phyloP scores from a whole-genome alignment of 2,113 vertebrate genomes.

The Lampris incognitus region DNA sequence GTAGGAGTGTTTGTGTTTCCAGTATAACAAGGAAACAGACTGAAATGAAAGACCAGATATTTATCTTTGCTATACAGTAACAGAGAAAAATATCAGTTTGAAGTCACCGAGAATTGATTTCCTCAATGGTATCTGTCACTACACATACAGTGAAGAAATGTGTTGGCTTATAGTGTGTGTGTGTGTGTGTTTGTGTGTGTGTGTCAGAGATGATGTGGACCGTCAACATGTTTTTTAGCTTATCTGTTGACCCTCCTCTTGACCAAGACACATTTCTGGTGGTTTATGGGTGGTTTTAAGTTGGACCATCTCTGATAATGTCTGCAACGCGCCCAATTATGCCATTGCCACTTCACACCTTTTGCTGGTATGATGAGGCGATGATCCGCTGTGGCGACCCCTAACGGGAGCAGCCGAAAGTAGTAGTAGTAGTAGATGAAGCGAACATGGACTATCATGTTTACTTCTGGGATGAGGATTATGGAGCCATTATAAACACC shows the following conservation, averaged over 20 bases:
- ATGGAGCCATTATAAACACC: slow-evolving; percentile 68
- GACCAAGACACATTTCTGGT: slow-evolving; percentile 65
- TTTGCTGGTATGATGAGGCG: slow-evolving; percentile 39
- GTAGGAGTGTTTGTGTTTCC: not conserved
- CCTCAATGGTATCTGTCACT: not conserved
- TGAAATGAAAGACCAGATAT: slow-evolving; percentile 9
- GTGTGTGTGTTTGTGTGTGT: slow-evolving; percentile 17
- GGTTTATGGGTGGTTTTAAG: slow-evolving; percentile 63
- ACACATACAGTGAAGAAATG: not conserved
- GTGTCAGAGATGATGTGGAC: slow-evolving; percentile 36
- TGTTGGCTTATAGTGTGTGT: not conserved
- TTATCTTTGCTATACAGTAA: slow-evolving; percentile 8
- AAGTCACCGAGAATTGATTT: slow-evolving; percentile 1
- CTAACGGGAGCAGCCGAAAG: too few species aligned
- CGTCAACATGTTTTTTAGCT: slow-evolving; percentile 51
- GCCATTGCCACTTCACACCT: slow-evolving; percentile 49
- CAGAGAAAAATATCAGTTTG: too few species aligned
- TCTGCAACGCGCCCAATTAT: slow-evolving; percentile 49
- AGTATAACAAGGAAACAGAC: not conserved
- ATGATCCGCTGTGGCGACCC: too few species aligned
- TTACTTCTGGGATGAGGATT: slow-evolving; percentile 81
- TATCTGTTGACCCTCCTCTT: slow-evolving; percentile 65
- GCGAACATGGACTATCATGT: slow-evolving; percentile 60
- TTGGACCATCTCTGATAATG: slow-evolving; percentile 55
- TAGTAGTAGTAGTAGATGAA: too few species aligned